A percentile compares a stretch with the other conserved stretches of the same genome.
phyloP scores from a whole-genome alignment of 2,888 invertebrate genomes.

The Lasioglossum villosulum region DNA sequence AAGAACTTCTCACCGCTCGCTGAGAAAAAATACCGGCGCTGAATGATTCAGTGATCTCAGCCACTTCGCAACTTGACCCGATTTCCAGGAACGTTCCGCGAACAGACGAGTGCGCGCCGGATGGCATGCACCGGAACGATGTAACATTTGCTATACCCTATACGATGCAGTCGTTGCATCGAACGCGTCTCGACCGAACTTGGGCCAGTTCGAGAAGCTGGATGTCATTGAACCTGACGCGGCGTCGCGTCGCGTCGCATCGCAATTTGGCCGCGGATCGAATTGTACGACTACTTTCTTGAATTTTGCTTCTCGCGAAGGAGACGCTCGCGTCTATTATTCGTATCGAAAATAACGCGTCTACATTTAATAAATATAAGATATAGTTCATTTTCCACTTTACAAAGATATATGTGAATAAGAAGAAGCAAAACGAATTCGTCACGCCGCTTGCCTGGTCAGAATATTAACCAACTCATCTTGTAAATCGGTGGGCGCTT shows the following conservation, averaged over 20 bases:
- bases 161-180: not conserved
- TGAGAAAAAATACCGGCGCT: not conserved
- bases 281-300: not conserved
- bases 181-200: not conserved
- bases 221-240: slow-evolving; percentile 2
- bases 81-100: slow-evolving; percentile 33
- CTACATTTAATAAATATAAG: too few species aligned
- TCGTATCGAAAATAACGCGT: too few species aligned
- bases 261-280: not conserved
- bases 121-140: not conserved
- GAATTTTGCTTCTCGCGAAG: not conserved
- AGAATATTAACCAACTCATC: too few species aligned
- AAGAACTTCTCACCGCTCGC: not conserved
- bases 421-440: too few species aligned
- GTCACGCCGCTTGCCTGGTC: too few species aligned
- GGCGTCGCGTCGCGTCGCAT: not conserved
- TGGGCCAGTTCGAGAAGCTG: not conserved
- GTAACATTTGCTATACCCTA: not conserved
- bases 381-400: too few species aligned
- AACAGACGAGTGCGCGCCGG: not conserved
- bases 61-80: slow-evolving; percentile 30
- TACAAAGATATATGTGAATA: too few species aligned
- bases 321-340: too few species aligned
- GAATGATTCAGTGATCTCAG: slow-evolving; percentile 8
- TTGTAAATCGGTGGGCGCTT: too few species aligned